phyloP scores from a whole-genome alignment of 2,797 vertebrate species.

The Bovichtus variegatus region DNA sequence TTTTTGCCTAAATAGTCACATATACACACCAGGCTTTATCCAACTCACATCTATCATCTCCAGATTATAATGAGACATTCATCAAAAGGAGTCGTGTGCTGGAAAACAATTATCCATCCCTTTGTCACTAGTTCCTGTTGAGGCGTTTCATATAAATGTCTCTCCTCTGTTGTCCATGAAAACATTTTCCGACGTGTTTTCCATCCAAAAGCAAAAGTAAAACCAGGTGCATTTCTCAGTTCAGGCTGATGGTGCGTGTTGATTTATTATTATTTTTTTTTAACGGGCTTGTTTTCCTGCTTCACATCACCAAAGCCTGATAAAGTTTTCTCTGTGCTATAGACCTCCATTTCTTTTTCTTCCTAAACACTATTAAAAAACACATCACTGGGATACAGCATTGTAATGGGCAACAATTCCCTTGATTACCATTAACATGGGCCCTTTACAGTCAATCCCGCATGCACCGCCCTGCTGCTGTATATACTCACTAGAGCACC shows the following conservation, averaged over 20 bases:
- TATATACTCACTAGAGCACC: background rate
- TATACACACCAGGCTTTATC: constrained; percentile 58
- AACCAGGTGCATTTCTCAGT: background rate
- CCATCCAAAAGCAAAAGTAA: constrained; percentile 9
- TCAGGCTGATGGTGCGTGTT: background rate
- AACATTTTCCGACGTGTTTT: constrained; percentile 33
- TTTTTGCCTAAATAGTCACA: constrained; percentile 67
- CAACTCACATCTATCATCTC: constrained; percentile 66
- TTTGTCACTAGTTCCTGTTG: constrained; percentile 37
- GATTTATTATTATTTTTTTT: no score
- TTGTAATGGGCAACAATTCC: background rate
- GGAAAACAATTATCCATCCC: constrained; percentile 60
- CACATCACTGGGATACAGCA: background rate
- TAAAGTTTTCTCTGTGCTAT: background rate
- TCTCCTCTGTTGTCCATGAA: constrained; percentile 2
- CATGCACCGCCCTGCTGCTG: background rate
- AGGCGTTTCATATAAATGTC: constrained; percentile 1
- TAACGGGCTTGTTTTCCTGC: background rate
- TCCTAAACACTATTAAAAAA: constrained; percentile 1
- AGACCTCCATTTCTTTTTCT: background rate
- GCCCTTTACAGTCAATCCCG: background rate
- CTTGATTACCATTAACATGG: constrained; percentile 14
- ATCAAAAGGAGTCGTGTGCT: constrained; percentile 51
- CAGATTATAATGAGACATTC: constrained; percentile 73
- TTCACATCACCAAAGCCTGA: background rate